Evolutionary conservation across 2,113 vertebrate species (phyloP).

Genomic region (Pelecanoides urinatrix): DNA sequence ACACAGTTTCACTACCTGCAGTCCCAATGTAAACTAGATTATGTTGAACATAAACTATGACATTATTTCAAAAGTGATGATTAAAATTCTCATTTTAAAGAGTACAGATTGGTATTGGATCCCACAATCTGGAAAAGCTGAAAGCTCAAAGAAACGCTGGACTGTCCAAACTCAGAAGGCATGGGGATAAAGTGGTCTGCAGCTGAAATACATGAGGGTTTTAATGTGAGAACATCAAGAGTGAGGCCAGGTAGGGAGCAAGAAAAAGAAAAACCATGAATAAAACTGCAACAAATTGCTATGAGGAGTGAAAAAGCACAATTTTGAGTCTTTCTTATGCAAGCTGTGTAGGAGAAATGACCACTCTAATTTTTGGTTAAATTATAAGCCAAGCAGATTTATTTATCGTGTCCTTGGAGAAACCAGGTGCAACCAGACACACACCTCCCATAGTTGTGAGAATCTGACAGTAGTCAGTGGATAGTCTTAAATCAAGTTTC

Average conservation of each 20-base stretch:
- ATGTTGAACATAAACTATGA: not conserved
- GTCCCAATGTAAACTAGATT: not conserved
- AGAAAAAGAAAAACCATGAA: not conserved
- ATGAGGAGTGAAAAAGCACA: not conserved
- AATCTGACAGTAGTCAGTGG: not conserved
- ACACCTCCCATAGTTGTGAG: not conserved
- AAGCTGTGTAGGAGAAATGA: not conserved
- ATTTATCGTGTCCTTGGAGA: not conserved
- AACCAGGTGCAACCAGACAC: not conserved
- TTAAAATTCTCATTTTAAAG: not conserved
- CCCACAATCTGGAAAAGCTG: not conserved
- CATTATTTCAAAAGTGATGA: not conserved
- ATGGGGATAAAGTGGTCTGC: not conserved
- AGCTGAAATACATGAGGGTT: not conserved
- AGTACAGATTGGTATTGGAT: not conserved
- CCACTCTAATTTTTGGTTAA: not conserved
- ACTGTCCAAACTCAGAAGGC: not conserved
- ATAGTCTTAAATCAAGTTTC: not conserved
- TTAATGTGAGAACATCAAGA: not conserved
- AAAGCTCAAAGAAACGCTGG: not conserved
- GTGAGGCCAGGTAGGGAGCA: not conserved
- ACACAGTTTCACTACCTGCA: not conserved
- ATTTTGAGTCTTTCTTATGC: not conserved
- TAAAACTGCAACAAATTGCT: not conserved
- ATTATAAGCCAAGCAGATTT: not conserved